Evolutionary conservation across 2,113 vertebrate genomes (phyloP).

Genomic region (Onychostruthus taczanowskii): DNA sequence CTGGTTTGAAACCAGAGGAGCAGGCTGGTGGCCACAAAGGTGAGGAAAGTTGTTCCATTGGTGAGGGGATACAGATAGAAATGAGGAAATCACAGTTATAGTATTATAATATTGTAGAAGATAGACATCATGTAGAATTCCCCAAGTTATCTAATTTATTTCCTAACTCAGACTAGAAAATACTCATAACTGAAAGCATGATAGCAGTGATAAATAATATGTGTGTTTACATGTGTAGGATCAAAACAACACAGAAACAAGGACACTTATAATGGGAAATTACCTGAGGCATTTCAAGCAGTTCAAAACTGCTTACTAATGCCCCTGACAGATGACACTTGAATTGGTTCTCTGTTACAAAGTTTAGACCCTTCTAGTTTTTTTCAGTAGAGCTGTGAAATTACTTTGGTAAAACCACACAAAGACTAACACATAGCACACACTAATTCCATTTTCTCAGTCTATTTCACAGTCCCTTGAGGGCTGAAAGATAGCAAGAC

Average conservation of each 20-base stretch:
- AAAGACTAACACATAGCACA: background rate
- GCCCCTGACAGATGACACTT: background rate
- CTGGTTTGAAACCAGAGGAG: background rate
- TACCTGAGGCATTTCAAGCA: background rate
- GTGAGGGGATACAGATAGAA: background rate
- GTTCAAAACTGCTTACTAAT: background rate
- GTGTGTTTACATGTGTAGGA: background rate
- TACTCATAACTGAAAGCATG: background rate
- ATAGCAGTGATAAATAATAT: background rate
- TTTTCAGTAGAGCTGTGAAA: background rate
- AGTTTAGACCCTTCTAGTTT: background rate
- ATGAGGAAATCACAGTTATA: background rate
- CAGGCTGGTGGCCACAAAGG: background rate
- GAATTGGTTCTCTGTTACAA: background rate
- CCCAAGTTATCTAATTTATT: background rate
- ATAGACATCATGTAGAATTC: background rate
- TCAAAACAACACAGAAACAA: background rate
- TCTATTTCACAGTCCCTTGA: background rate
- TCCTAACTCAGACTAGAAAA: background rate
- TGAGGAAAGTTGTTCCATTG: background rate
- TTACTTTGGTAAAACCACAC: background rate
- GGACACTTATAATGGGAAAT: background rate
- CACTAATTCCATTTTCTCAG: background rate
- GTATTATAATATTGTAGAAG: background rate
- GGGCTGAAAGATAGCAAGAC: background rate